phyloP scores from a whole-genome alignment of 1,140 invertebrate genomes.

The Drosophila gunungcola region DNA sequence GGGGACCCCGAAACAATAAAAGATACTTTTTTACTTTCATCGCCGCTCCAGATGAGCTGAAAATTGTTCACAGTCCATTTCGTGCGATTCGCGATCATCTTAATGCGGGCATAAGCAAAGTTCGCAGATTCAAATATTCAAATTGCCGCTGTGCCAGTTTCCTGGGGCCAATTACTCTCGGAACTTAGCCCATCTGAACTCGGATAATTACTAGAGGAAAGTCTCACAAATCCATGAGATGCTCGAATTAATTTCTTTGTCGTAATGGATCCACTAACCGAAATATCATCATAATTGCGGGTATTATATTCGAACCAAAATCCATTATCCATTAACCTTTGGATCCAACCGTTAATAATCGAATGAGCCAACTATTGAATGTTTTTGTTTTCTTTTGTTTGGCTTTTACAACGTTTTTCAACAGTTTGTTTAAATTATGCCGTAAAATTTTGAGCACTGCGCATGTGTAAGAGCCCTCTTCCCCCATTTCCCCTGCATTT shows the following conservation, averaged over 20 bases:
- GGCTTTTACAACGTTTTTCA: slow-evolving; percentile 49
- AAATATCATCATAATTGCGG: slow-evolving; percentile 45
- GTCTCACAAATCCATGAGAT: slow-evolving; percentile 18
- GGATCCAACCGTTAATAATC: slow-evolving; percentile 38
- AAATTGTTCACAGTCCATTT: slow-evolving; percentile 37
- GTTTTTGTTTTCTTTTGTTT: slow-evolving; percentile 18
- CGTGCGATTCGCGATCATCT: slow-evolving; percentile 29
- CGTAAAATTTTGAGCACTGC: slow-evolving; percentile 60
- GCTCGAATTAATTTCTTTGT: slow-evolving; percentile 21
- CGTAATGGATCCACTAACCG: slow-evolving; percentile 25
- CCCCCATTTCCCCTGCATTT: background rate
- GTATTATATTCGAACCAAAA: slow-evolving; percentile 18
- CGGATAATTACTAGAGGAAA: slow-evolving; percentile 17
- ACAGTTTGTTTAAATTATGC: slow-evolving; percentile 78
- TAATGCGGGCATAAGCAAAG: slow-evolving; percentile 13
- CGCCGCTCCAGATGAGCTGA: slow-evolving; percentile 28
- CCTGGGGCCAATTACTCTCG: slow-evolving; percentile 19
- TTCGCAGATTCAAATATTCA: slow-evolving; percentile 18
- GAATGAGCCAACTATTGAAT: slow-evolving; percentile 39
- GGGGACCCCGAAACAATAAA: slow-evolving; percentile 25
- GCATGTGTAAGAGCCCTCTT: slow-evolving; percentile 55
- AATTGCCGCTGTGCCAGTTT: slow-evolving; percentile 28
- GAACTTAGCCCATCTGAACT: slow-evolving; percentile 25
- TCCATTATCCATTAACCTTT: slow-evolving; percentile 44
- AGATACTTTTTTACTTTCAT: slow-evolving; percentile 32